A percentile compares a stretch with the other conserved stretches of the same genome.
Evolutionary conservation across 2,888 invertebrate species (phyloP).

Genomic region (Plusia festucae): DNA sequence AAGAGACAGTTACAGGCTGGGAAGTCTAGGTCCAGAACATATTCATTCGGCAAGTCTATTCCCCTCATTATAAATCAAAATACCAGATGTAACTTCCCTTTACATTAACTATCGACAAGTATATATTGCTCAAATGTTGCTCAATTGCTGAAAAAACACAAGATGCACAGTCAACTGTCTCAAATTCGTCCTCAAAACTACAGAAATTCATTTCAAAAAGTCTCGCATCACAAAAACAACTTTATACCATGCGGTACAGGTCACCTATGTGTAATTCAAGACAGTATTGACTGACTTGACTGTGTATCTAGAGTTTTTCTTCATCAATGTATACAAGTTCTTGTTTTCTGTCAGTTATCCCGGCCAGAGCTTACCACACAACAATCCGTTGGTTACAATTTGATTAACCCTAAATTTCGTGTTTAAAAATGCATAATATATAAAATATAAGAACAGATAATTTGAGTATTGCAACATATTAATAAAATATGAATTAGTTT

Average conservation of each 20-base stretch:
- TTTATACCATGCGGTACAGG: too few relatives aligned
- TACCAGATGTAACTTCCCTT: neutral
- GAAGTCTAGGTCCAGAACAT: too few relatives aligned
- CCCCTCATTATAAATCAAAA: neutral
- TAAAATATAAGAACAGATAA: conserved; percentile 49
- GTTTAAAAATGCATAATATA: conserved; percentile 41
- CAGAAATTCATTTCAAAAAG: too few relatives aligned
- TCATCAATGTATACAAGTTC: neutral
- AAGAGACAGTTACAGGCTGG: too few relatives aligned
- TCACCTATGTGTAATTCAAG: too few relatives aligned
- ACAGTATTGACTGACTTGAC: too few relatives aligned
- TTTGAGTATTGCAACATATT: conserved; percentile 60
- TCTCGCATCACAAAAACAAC: too few relatives aligned
- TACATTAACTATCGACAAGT: neutral
- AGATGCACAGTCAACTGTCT: too few relatives aligned
- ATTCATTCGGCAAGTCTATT: too few relatives aligned
- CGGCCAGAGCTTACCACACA: conserved; percentile 31
- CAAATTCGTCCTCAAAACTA: too few relatives aligned
- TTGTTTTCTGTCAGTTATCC: conserved; percentile 30
- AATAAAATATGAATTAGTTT: conserved; percentile 28
- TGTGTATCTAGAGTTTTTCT: too few relatives aligned
- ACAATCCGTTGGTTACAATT: conserved; percentile 50
- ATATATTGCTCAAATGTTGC: neutral
- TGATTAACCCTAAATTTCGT: conserved; percentile 47
- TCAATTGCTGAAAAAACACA: too few relatives aligned